These are phyloP conservation scores for Cephus nigrinus DNA, from an alignment of 2,888 invertebrate genomes.

Conservation along the genomic window DNA sequence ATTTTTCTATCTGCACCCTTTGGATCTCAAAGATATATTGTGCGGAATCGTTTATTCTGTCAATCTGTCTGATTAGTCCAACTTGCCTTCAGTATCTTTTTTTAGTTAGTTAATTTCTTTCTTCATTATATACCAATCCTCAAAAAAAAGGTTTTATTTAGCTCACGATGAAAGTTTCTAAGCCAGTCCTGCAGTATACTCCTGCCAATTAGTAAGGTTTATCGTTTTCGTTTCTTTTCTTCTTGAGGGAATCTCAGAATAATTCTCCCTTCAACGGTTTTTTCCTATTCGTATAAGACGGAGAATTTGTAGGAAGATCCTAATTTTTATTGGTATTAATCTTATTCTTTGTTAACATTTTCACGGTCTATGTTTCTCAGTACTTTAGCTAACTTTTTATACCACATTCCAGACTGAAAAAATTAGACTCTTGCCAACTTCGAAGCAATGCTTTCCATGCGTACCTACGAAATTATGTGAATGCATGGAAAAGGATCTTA, in stretches of 20 bases:
- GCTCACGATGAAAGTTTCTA: neutral
- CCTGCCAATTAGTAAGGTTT: neutral
- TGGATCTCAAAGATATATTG: neutral
- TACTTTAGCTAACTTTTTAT: neutral
- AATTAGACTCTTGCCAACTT: neutral
- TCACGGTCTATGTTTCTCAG: neutral
- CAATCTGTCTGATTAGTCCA: neutral
- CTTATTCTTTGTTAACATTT: neutral
- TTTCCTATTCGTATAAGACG: neutral
- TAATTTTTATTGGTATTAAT: neutral
- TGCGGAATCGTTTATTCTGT: neutral
- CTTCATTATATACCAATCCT: neutral
- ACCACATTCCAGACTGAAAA: no score
- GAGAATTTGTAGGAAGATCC: neutral
- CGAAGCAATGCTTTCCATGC: neutral
- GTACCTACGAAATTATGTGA: no score
- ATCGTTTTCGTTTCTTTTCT: neutral
- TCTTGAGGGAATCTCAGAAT: neutral
- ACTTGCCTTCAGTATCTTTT: neutral
- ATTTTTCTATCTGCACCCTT: neutral
- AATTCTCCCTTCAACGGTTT: neutral
- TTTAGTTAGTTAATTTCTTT: neutral
- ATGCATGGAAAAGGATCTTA: neutral
- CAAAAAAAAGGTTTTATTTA: neutral
- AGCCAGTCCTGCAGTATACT: neutral